phyloP scores from a whole-genome alignment of 2,113 vertebrate species.

The Tapirus terrestris region DNA sequence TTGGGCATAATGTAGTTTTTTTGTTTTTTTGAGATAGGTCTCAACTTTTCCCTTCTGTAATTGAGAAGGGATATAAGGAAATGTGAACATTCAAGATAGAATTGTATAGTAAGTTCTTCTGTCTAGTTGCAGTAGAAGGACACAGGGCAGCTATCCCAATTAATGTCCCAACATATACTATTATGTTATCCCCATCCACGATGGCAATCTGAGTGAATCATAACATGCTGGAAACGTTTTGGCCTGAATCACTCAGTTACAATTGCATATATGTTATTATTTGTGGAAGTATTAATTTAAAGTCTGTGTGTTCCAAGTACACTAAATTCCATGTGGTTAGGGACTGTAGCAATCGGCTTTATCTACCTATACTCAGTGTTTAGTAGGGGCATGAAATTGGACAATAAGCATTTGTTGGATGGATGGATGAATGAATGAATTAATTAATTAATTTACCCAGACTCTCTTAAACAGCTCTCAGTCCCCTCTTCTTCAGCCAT shows the following conservation, averaged over 20 bases:
- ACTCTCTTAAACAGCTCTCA: neutral
- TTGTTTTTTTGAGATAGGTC: neutral
- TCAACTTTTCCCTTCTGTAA: neutral
- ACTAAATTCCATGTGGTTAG: neutral
- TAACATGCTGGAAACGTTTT: neutral
- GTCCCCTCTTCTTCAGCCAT: neutral
- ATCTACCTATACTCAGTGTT: neutral
- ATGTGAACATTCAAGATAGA: neutral
- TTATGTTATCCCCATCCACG: neutral
- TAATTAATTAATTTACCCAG: neutral
- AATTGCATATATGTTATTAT: neutral
- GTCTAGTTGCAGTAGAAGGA: neutral
- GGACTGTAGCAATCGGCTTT: neutral
- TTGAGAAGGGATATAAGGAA: neutral
- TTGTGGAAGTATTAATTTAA: neutral
- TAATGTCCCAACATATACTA: neutral
- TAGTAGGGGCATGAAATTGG: neutral
- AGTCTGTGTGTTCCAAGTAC: neutral
- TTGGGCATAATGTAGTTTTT: neutral
- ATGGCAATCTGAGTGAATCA: neutral
- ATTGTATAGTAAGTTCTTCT: neutral
- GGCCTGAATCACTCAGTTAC: neutral
- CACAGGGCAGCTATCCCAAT: neutral
- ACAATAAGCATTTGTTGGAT: neutral
- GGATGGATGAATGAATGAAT: neutral